phyloP scores from a whole-genome alignment of 1,140 invertebrate species.

The Drosophila pruinosa region DNA sequence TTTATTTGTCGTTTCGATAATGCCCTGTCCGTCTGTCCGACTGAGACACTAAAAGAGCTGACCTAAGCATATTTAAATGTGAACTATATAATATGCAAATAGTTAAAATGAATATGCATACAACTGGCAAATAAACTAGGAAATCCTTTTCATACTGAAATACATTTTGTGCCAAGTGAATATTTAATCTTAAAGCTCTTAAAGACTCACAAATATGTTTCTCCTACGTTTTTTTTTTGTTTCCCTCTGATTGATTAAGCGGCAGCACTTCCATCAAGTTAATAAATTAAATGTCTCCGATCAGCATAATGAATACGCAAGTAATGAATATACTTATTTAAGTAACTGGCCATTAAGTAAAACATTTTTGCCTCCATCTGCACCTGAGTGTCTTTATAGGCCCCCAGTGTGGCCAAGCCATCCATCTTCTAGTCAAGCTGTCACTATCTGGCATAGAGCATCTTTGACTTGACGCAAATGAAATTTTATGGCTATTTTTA shows the following conservation, averaged over 20 bases:
- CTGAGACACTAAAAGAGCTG: no score
- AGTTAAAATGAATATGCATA: no score
- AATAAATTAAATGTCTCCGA: conserved; percentile 1
- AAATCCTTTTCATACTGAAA: no score
- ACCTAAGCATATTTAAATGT: no score
- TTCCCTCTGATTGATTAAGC: background rate
- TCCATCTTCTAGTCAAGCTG: background rate
- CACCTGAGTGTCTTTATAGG: background rate
- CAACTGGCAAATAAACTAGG: no score
- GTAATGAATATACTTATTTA: background rate
- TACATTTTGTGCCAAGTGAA: no score
- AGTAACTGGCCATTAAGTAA: background rate
- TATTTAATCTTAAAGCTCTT: no score
- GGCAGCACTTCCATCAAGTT: background rate
- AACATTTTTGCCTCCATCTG: background rate
- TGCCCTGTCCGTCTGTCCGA: no score
- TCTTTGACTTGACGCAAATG: background rate
- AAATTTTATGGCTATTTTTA: conserved; percentile 1
- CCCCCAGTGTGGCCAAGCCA: background rate
- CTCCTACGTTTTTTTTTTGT: background rate
- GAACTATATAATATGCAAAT: no score
- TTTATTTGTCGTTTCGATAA: no score
- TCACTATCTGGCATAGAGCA: background rate
- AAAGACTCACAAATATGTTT: no score
- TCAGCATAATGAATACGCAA: background rate